Evolutionary conservation across 2,888 invertebrate genomes (phyloP), one percentile per base, ranked within the genome.

Genomic region (Cheilosia scutellata): DNA sequence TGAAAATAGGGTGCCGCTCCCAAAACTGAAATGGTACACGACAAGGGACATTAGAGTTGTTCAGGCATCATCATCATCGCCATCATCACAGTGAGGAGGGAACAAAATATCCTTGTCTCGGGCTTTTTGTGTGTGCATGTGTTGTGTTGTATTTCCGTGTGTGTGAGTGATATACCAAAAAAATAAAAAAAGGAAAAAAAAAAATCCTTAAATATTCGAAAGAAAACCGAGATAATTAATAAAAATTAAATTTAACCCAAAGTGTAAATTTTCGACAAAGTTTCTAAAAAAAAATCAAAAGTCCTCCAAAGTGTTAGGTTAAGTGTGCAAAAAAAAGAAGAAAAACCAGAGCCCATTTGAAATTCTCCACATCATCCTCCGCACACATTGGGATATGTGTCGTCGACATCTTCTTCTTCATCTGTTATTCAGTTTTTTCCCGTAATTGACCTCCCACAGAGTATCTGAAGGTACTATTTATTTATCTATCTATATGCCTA

Each of bases 1-100:
- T 71, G 63, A 84, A 83, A 84, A 80, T 84, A 80, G 60, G 84
- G 84, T 75, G 84, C 84, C 84, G 84, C 84, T 84, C 84, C 84
- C 84, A 84, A 84, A 84, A 75, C 75, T 80, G 80, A 80, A 75
- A 84, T 84, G 75, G 80, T 84, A 84, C 80, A 75, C 84, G 75
- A 84, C 65, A 84, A 75, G 79, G 84, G 79, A 84, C 70, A 75
- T 79, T 84, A 84, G 74, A 84, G 83, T 79, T 84, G 70, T 79
- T 79, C 79, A 80, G 84, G 80, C 84, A 84, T 84, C 75, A 84
- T 79, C 83, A 82, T 82, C 82, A 84, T 82, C 71, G 55, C 70
- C 82, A 82, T 77, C 83, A 78, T 79, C 74, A 44, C 63, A 70
- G 58, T 57, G 53, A 75, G 53, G 53, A 79, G 79, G 65, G 47